Percentiles rank a stretch among this genome's conserved stretches.
phyloP scores from a whole-genome alignment of 2,113 vertebrate species.

The Pao palembangensis region DNA sequence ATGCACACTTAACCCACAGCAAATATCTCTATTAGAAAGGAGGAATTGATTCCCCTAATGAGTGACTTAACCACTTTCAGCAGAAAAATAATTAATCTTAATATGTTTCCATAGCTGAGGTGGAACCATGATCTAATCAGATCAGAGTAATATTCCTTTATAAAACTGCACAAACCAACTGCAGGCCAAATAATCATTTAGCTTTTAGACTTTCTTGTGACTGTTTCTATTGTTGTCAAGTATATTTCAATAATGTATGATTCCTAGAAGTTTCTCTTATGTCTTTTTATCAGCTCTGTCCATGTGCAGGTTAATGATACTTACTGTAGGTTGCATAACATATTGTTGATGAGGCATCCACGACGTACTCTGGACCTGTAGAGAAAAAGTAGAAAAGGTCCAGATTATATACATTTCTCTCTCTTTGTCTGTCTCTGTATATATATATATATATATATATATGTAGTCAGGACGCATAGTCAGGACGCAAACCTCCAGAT shows the following conservation, averaged over 20 bases:
- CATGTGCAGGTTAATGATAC: constrained; percentile 62
- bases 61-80: constrained; percentile 19
- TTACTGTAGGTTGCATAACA: constrained; percentile 99
- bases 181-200: constrained; percentile 31
- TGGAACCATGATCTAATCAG: constrained; percentile 20
- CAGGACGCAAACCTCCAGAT: no score
- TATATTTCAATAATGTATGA: no score
- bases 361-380: constrained; percentile 98
- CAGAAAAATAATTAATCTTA: constrained; percentile 20
- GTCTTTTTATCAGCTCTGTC: constrained; percentile 9
- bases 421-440: no score
- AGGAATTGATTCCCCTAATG: constrained; percentile 44
- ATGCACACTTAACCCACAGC: no score
- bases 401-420: neutral
- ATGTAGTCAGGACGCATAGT: no score
- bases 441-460: no score
- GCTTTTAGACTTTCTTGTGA: constrained; percentile 28
- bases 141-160: no score
- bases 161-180: constrained; percentile 4
- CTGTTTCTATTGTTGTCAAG: neutral
- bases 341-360: constrained; percentile 99
- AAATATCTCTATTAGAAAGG: no score
- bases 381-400: constrained; percentile 26
- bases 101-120: constrained; percentile 34
- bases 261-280: neutral